A percentile compares a stretch with the other conserved stretches of the same genome.
These are phyloP conservation scores for Prinia subflava DNA, from an alignment of 2,113 vertebrate genomes.

Conservation along the genomic window DNA sequence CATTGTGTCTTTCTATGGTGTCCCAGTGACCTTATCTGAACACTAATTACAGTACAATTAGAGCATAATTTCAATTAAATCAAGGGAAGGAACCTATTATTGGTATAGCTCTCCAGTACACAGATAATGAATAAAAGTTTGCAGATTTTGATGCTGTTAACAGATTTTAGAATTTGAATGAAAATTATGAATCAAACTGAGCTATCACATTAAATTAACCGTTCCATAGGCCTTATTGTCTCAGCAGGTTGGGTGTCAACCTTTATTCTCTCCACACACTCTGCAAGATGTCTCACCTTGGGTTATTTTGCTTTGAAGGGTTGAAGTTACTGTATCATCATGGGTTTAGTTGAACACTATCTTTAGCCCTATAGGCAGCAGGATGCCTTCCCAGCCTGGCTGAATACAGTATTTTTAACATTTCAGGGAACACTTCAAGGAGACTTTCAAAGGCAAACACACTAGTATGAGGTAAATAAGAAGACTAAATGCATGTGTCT, in stretches of 20 bases:
- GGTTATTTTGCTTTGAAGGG: slow-evolving; percentile 12
- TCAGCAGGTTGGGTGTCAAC: not conserved
- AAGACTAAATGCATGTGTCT: not conserved
- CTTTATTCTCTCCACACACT: not conserved
- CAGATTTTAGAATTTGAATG: not conserved
- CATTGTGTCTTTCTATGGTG: not conserved
- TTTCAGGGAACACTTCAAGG: slow-evolving; percentile 29
- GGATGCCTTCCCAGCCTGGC: not conserved
- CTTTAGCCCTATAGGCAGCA: slow-evolving; percentile 1
- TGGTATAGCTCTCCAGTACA: not conserved
- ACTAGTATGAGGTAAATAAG: not conserved
- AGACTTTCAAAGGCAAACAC: slow-evolving; percentile 34
- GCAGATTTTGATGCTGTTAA: not conserved
- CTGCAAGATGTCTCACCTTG: not conserved
- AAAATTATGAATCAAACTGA: not conserved
- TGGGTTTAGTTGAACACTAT: slow-evolving; percentile 11
- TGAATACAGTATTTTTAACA: not conserved
- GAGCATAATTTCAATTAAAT: not conserved
- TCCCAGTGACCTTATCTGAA: not conserved
- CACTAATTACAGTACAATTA: not conserved
- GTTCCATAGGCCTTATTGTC: not conserved
- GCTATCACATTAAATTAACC: not conserved
- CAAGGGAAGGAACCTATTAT: not conserved
- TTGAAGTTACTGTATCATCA: not conserved
- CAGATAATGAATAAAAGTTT: not conserved